Evolutionary conservation across 2,797 vertebrate genomes (phyloP), one percentile per base, ranked within the genome.

Genomic region (Oophaga sylvatica): DNA sequence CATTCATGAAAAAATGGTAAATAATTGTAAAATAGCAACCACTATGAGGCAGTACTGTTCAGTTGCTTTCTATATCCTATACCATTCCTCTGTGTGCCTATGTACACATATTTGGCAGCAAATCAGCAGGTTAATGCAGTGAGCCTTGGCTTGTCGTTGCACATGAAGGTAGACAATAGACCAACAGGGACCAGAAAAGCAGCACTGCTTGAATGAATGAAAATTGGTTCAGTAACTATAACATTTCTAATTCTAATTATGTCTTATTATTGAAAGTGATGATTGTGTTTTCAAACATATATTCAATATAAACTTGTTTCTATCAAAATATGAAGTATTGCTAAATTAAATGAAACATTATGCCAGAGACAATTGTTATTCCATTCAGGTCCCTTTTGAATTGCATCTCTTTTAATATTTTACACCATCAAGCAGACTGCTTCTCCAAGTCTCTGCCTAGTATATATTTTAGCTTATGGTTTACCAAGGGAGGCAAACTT

Each of bases 331-430:
- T 26, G 48, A 56, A 56, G 48, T 26, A 53, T 13, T 29, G 20
- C 57, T 35, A 35, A 31, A 62, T 35, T 41, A 80, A 31, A 62
- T 80, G 60, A 80, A 20, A 79, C 60, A 56, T 71, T 59, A 60
- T 57, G 76, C 35, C 75, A 63, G 41, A 65, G 22, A 84, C 57
- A 88, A 65, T 88, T 85, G 81, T 85, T 85, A 85, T 88, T 88
- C 87, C 41, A 13, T 81, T 63, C 87, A 81, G 48, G 83, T 76
- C 26, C 16, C 60, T 68, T 80, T 85, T 80, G 76, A 88, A 84
- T 84, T 81, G n/a, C 83, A 75, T 85, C 81, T 76, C 59, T 87
- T 88, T 88, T 81, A 88, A 88, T 88, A 88, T 75, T 85, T 88
- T 81, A 85, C 77, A 22, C 57, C 78, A 67, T 85, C 57, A 71